Evolutionary conservation across 2,797 vertebrate genomes (phyloP), one percentile per base, ranked within the genome.

Genomic region (Pipistrellus pygmaeus): DNA sequence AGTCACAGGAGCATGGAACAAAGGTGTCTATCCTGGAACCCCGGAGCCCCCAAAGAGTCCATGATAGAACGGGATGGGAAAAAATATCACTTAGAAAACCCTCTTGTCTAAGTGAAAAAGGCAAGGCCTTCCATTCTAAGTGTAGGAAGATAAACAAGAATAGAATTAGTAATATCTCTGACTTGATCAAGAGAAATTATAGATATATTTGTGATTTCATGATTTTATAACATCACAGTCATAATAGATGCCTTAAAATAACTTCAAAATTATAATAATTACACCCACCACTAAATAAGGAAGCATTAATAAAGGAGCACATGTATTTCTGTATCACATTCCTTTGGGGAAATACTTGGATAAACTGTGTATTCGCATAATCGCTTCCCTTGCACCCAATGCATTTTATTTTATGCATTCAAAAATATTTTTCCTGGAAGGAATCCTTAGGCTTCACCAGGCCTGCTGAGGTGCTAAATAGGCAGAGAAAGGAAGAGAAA

Each of bases 321-420:
- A 10, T 55, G 18, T 71, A 78, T 75, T 71, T 60, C 30, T 71
- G 1, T 46, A 41, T 76, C 27, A 86, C 25, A 60, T 41, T 94
- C 18, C n/a, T n/a, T 73, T 91, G 46, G 38, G 76, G 66, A 96
- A 93, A 53, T 84, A 88, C 35, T 93, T 80, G 86, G 48, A 55
- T 90, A 62, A 92, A 72, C 32, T 55, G 9, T 32, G 3, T 53
- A 66, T 46, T 46, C 76, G 9, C 60, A 69, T 66, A 80, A 86
- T 64, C 62, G 27, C 21, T 81, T 95, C 38, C 21, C 72, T 87
- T 91, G 32, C 4, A 73, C 21, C 46, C 15, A 57, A 23, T 77
- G 30, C 68, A 83, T 92, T 88, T 90, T 91, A 73, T 83, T 85
- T 93, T 76, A 48, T 60, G 53, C 21, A 35, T 38, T 84, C 62